These are phyloP conservation scores for Caenorhabditis uteleia DNA, from an alignment of 2,888 invertebrate genomes.

Conservation along the genomic window DNA sequence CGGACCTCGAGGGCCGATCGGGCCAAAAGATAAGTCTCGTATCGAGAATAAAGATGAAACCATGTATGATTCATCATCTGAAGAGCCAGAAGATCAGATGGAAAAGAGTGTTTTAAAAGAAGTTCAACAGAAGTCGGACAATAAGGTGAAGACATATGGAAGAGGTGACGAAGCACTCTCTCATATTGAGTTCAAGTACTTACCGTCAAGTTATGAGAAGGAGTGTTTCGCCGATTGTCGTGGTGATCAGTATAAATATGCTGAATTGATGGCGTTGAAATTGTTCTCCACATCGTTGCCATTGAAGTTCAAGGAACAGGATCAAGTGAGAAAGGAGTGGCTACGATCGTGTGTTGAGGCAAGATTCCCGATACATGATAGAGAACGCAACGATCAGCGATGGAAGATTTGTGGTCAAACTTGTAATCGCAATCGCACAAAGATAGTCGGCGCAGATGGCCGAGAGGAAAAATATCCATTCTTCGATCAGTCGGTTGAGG, in stretches of 20 bases:
- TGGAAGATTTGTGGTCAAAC: conserved; percentile 55
- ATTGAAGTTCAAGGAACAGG: conserved; percentile 54
- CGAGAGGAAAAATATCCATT: conserved; percentile 49
- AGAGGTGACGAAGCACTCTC: conserved; percentile 6
- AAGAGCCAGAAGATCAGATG: conserved; percentile 5
- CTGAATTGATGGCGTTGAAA: conserved; percentile 48
- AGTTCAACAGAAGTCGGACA: conserved; percentile 4
- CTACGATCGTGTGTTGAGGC: conserved; percentile 50
- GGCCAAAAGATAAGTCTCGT: conserved; percentile 17
- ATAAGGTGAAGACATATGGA: not conserved
- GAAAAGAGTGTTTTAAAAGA: conserved; percentile 4
- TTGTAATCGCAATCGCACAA: conserved; percentile 51
- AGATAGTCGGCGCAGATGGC: conserved; percentile 42
- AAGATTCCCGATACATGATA: conserved; percentile 47
- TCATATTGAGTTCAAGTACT: conserved; percentile 37
- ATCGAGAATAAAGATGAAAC: not conserved
- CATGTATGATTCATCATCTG: not conserved
- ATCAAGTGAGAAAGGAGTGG: conserved; percentile 52
- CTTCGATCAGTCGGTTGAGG: conserved; percentile 44
- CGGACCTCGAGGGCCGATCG: conserved; percentile 23
- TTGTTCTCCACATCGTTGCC: conserved; percentile 43
- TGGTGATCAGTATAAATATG: conserved; percentile 51
- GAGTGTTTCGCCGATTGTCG: conserved; percentile 40
- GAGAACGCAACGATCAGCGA: conserved; percentile 42
- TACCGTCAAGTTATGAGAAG: conserved; percentile 41